A percentile compares a stretch with the other conserved stretches of the same genome.
Evolutionary conservation across 2,888 invertebrate species (phyloP).

Genomic region (Nymphalis c-album): DNA sequence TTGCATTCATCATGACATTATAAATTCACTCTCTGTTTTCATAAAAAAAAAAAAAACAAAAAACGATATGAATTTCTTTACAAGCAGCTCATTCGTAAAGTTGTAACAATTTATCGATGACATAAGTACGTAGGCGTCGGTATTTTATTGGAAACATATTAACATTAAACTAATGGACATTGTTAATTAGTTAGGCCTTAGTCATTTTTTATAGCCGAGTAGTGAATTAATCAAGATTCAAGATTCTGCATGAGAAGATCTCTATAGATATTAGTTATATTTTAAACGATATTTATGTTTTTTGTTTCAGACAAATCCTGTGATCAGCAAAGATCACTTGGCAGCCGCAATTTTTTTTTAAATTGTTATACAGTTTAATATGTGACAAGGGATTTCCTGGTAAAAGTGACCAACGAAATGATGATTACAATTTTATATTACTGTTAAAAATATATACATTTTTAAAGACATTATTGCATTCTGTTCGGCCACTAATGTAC

Average conservation of each 20-base stretch:
- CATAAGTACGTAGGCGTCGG: constrained; percentile 26
- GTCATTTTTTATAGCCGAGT: constrained; percentile 44
- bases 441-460: no score
- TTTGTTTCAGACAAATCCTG: not conserved
- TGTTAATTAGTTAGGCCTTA: constrained; percentile 49
- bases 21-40: no score
- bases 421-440: no score
- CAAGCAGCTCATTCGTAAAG: not conserved
- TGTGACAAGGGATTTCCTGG: no score
- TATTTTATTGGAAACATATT: constrained; percentile 45
- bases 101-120: not conserved
- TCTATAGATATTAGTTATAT: constrained; percentile 29
- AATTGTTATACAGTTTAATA: no score
- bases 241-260: constrained; percentile 37
- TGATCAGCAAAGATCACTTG: no score
- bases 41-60: not conserved
- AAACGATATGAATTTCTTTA: not conserved
- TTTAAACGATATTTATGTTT: not conserved
- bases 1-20: no score
- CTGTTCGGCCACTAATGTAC: no score
- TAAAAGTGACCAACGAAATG: no score
- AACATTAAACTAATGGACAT: constrained; percentile 46
- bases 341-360: no score
- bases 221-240: constrained; percentile 47
- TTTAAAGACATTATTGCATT: no score